These are phyloP conservation scores for Orbicella faveolata DNA, from an alignment of 64 coral and sea anemone species.

Conservation along the genomic window DNA sequence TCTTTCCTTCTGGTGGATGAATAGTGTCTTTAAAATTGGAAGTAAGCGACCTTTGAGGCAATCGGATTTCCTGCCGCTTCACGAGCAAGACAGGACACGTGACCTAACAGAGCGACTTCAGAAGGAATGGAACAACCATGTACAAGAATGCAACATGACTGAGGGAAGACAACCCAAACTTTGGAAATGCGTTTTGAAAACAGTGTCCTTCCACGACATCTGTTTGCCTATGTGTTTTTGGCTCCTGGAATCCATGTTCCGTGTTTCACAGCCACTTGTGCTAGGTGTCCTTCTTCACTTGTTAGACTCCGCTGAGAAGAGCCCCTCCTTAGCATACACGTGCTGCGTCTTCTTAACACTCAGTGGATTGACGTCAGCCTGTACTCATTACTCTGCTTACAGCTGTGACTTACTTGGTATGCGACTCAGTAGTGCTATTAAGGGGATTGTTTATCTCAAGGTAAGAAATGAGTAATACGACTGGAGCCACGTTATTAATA, in stretches of 20 bases:
- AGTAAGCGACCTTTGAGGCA: conserved; percentile 61
- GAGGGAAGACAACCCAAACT: not conserved
- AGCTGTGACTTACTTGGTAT: not conserved
- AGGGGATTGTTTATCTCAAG: conserved; percentile 13
- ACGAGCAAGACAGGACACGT: conserved; percentile 3
- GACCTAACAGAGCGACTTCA: conserved; percentile 25
- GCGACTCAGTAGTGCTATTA: not conserved
- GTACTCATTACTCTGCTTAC: not conserved
- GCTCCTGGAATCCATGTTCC: not conserved
- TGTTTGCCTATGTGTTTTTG: not conserved
- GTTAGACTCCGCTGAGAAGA: not conserved
- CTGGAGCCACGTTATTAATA: no score
- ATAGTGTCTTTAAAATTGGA: conserved; percentile 37
- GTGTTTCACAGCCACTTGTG: not conserved
- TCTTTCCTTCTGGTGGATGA: conserved; percentile 80
- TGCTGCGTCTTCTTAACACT: not conserved
- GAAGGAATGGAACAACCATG: conserved; percentile 17
- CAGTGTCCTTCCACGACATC: not conserved
- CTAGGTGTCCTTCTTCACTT: not conserved
- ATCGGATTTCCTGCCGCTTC: conserved; percentile 45
- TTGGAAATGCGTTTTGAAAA: conserved; percentile 1
- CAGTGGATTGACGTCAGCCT: not conserved
- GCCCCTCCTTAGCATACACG: not conserved
- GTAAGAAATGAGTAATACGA: not conserved
- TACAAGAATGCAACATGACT: not conserved